phyloP scores from a whole-genome alignment of 2,888 invertebrate genomes.

The Brachyptera risi region DNA sequence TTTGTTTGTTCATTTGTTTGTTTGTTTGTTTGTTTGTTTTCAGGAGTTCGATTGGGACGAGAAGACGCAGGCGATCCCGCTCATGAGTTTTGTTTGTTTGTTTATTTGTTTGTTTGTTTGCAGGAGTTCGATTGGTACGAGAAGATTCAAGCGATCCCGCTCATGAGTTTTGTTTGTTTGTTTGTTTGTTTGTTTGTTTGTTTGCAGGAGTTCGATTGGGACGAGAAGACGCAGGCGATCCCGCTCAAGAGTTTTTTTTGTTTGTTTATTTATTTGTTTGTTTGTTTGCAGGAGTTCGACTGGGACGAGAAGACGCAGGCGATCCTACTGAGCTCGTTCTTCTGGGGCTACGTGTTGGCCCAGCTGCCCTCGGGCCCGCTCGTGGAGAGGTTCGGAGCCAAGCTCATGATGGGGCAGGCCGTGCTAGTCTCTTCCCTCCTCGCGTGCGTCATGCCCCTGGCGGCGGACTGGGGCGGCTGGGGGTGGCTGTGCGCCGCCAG shows the following conservation, averaged over 20 bases:
- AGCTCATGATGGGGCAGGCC: conserved; percentile 54
- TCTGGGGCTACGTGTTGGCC: conserved; percentile 72
- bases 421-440: conserved; percentile 58
- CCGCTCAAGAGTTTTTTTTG: conserved; percentile 80
- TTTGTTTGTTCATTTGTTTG: too few species aligned
- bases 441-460: conserved; percentile 62
- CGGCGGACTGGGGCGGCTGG: conserved; percentile 60
- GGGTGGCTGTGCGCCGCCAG: conserved; percentile 60
- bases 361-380: conserved; percentile 62
- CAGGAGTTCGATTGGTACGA: too few species aligned
- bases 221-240: conserved; percentile 52
- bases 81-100: conserved; percentile 84
- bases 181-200: not conserved
- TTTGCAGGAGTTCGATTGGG: conserved; percentile 61
- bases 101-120: too few species aligned
- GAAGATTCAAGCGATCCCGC: too few species aligned
- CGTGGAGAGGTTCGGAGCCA: conserved; percentile 70
- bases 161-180: too few species aligned
- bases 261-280: too few species aligned
- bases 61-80: conserved; percentile 57
- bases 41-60: conserved; percentile 59
- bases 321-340: conserved; percentile 61
- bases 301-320: conserved; percentile 57
- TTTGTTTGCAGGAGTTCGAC: conserved; percentile 54
- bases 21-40: conserved; percentile 21